Evolutionary conservation across 2,797 vertebrate genomes (phyloP).

Genomic region (Hapalemur alaotrensis): DNA sequence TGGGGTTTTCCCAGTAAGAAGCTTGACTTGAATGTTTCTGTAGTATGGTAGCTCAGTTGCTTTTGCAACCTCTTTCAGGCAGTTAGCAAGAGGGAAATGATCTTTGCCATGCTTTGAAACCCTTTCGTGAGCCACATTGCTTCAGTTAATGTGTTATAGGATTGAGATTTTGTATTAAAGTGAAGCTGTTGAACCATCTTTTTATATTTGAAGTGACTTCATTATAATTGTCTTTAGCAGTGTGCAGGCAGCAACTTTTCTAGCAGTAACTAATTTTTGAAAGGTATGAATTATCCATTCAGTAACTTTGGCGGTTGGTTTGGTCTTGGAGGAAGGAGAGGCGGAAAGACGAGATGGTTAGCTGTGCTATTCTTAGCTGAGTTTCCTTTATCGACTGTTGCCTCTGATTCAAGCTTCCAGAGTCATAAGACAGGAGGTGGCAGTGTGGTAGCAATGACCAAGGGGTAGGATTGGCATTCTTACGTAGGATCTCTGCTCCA

Average conservation of each 20-base stretch:
- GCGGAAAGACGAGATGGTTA: constrained; percentile 53
- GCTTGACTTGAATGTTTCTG: background rate
- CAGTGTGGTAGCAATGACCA: constrained; percentile 74
- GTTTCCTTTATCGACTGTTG: constrained; percentile 61
- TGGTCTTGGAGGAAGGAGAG: constrained; percentile 65
- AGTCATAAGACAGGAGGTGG: constrained; percentile 74
- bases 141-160: background rate
- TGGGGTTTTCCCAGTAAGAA: background rate
- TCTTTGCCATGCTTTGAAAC: constrained; percentile 37
- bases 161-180: constrained; percentile 18
- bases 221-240: background rate
- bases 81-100: background rate
- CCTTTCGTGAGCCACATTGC: background rate
- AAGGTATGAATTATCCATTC: constrained; percentile 51
- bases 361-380: constrained; percentile 66
- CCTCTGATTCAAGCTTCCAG: constrained; percentile 59
- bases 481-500: background rate
- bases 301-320: constrained; percentile 50
- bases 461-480: background rate
- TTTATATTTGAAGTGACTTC: background rate
- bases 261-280: constrained; percentile 44
- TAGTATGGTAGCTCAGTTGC: background rate
- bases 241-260: background rate
- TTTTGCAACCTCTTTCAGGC: constrained; percentile 21
- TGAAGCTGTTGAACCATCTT: background rate